These are phyloP conservation scores for Orthosia cruda DNA, from an alignment of 2,888 invertebrate species.

Conservation along the genomic window DNA sequence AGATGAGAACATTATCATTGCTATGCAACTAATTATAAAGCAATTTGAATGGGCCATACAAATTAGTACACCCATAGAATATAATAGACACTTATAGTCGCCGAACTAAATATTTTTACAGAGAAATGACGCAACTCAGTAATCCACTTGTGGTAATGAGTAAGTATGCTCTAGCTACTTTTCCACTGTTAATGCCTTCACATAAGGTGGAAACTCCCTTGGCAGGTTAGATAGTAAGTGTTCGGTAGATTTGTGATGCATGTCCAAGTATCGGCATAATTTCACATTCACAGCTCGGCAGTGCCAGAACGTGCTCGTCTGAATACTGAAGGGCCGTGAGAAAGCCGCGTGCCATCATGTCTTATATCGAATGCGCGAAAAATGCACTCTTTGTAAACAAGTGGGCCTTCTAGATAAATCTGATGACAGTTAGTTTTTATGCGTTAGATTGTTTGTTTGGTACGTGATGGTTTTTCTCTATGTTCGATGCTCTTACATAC, in stretches of 20 bases:
- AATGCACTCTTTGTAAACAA: constrained; percentile 66
- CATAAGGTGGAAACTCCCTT: constrained; percentile 63
- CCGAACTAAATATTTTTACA: constrained; percentile 68
- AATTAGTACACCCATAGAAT: constrained; percentile 70
- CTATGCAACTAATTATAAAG: constrained; percentile 66
- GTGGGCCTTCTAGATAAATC: constrained; percentile 46
- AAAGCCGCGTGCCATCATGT: constrained; percentile 82
- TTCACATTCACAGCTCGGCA: constrained; percentile 82
- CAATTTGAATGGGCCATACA: constrained; percentile 67
- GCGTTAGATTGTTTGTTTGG: not conserved
- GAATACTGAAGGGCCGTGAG: constrained; percentile 83
- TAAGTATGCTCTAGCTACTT: constrained; percentile 53
- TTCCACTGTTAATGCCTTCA: constrained; percentile 6
- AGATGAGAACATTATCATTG: constrained; percentile 3
- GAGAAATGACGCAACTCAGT: constrained; percentile 73
- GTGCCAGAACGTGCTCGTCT: constrained; percentile 77
- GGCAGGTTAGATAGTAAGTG: constrained; percentile 56
- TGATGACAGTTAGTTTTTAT: constrained; percentile 56
- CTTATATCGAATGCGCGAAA: constrained; percentile 73
- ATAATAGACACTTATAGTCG: constrained; percentile 53
- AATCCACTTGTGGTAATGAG: constrained; percentile 75
- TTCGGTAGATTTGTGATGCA: constrained; percentile 63
- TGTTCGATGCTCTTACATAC: not conserved
- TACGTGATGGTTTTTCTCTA: constrained; percentile 17
- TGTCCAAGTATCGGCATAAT: constrained; percentile 80